phyloP scores from a whole-genome alignment of 2,888 invertebrate species.

The Phanerotoma sp. region DNA sequence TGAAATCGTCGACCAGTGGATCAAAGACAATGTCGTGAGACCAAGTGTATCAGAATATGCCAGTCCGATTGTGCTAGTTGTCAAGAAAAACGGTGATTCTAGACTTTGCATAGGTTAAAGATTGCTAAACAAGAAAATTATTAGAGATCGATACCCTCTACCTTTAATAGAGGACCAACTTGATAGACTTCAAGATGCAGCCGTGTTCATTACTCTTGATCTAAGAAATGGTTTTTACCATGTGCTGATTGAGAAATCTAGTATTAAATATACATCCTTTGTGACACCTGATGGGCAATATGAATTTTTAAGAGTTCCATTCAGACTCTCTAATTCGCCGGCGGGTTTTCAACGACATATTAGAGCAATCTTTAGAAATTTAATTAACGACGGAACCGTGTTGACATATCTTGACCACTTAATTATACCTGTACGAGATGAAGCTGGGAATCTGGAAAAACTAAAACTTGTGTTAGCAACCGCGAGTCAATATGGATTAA shows the following conservation, averaged over 20 bases:
- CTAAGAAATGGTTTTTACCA: slow-evolving; percentile 38
- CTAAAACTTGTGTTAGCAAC: slow-evolving; percentile 18
- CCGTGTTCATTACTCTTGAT: slow-evolving; percentile 28
- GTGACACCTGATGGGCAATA: slow-evolving; percentile 32
- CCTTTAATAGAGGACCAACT: slow-evolving; percentile 41
- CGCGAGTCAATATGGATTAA: slow-evolving; percentile 7
- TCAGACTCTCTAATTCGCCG: slow-evolving; percentile 21
- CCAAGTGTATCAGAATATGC: slow-evolving; percentile 45
- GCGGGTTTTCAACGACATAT: slow-evolving; percentile 30
- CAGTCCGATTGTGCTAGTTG: slow-evolving; percentile 42
- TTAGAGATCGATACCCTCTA: slow-evolving; percentile 35
- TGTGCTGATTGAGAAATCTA: slow-evolving; percentile 31
- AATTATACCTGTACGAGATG: slow-evolving; percentile 22
- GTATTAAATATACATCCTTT: slow-evolving; percentile 37
- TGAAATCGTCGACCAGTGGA: too few relatives aligned
- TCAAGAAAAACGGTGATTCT: slow-evolving; percentile 37
- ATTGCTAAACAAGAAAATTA: slow-evolving; percentile 43
- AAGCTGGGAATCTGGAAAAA: slow-evolving; percentile 7
- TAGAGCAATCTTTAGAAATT: slow-evolving; percentile 29
- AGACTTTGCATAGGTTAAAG: slow-evolving; percentile 53
- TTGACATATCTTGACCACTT: slow-evolving; percentile 30
- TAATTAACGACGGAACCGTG: slow-evolving; percentile 9
- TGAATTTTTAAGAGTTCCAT: slow-evolving; percentile 29
- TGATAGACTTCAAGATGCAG: slow-evolving; percentile 20
- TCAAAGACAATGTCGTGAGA: slow-evolving; percentile 27